Percentiles rank a stretch among this genome's conserved stretches.
These are phyloP conservation scores for Solenopsis fugax DNA, from an alignment of 1,140 invertebrate species.

Conservation along the genomic window DNA sequence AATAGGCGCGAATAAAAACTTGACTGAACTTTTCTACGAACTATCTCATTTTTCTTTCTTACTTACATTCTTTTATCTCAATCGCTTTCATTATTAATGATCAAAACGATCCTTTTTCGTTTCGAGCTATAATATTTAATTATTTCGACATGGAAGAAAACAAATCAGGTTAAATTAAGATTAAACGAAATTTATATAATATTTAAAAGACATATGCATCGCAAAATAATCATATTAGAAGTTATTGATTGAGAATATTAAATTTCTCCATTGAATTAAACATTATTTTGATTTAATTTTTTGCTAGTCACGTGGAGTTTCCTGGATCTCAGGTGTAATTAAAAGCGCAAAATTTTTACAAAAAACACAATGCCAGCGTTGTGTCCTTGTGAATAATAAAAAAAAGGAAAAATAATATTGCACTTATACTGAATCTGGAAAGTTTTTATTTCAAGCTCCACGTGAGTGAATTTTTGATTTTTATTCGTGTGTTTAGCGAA, in stretches of 20 bases:
- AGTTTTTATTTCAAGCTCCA: too few species aligned
- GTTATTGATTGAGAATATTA: background rate
- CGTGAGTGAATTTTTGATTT: too few species aligned
- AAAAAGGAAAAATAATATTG: too few species aligned
- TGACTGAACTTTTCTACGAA: background rate
- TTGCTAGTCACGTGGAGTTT: too few species aligned
- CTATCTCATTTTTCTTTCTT: background rate
- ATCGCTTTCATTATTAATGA: slow-evolving; percentile 9
- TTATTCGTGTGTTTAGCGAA: too few species aligned
- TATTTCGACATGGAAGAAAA: background rate
- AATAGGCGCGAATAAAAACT: slow-evolving; percentile 9
- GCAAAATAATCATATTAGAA: background rate
- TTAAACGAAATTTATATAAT: background rate
- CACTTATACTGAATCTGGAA: too few species aligned
- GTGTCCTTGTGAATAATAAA: too few species aligned
- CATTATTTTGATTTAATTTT: background rate
- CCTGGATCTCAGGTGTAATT: too few species aligned
- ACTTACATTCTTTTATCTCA: background rate
- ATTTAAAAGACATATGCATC: background rate
- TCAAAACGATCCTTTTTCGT: background rate
- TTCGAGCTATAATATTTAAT: background rate
- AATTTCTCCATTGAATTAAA: background rate
- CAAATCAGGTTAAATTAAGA: background rate
- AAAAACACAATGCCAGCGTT: too few species aligned
- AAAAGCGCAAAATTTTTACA: too few species aligned